phyloP scores from a whole-genome alignment of 2,888 invertebrate genomes.

The Leptinotarsa juncta region DNA sequence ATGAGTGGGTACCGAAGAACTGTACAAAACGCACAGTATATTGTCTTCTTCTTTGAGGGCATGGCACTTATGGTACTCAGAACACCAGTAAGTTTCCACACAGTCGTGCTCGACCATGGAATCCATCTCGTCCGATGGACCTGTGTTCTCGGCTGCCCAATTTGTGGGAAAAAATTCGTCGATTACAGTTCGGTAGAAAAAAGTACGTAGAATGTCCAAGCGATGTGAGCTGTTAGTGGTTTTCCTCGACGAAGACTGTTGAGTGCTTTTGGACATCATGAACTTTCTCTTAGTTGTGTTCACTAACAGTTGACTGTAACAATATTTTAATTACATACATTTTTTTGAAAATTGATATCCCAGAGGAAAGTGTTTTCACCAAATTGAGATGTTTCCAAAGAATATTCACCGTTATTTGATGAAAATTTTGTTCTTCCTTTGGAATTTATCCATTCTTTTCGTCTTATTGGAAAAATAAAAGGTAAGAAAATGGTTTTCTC shows the following conservation, averaged over 20 bases:
- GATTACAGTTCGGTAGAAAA: conserved; percentile 79
- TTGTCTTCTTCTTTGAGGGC: conserved; percentile 75
- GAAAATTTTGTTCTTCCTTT: too few relatives aligned
- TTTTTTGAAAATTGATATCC: background rate
- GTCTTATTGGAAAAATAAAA: too few relatives aligned
- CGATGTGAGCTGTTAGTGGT: conserved; percentile 76
- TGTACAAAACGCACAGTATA: conserved; percentile 80
- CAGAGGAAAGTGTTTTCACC: background rate
- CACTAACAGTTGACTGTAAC: conserved; percentile 70
- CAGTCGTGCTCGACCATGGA: conserved; percentile 58
- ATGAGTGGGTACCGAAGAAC: conserved; percentile 79
- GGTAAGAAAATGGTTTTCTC: too few relatives aligned
- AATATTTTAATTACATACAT: too few relatives aligned
- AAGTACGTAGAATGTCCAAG: conserved; percentile 78
- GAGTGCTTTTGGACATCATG: conserved; percentile 77
- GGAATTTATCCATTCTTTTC: too few relatives aligned
- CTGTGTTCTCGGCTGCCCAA: conserved; percentile 40
- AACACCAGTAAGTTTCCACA: conserved; percentile 83
- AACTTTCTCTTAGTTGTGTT: conserved; percentile 76
- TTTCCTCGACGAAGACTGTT: conserved; percentile 70
- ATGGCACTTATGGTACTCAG: conserved; percentile 89
- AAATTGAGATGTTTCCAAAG: too few relatives aligned
- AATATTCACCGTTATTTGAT: too few relatives aligned
- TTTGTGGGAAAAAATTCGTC: conserved; percentile 60
- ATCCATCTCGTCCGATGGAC: conserved; percentile 39